Conservation (phyloP, 2,113 vertebrate genomes). For the Rhineura floridana region DNA sequence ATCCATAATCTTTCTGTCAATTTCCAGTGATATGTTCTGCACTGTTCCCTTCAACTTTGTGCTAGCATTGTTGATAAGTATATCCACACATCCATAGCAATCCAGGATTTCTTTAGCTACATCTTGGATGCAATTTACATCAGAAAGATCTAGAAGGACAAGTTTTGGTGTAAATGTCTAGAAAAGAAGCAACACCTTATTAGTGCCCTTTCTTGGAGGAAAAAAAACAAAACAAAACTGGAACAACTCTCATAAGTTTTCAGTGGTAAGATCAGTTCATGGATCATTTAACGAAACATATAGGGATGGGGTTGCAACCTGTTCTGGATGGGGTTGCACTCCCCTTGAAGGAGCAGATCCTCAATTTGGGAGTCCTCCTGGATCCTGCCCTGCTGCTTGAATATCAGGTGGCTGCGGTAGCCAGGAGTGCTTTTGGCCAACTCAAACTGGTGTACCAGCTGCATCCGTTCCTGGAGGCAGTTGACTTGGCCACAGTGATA, state of each 20-base stretch:
- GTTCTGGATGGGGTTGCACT: too few species aligned
- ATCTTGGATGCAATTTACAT: slow-evolving; percentile 85
- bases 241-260: neutral
- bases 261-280: neutral
- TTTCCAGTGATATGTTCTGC: slow-evolving; percentile 88
- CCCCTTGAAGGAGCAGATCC: too few species aligned
- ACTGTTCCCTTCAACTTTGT: slow-evolving; percentile 91
- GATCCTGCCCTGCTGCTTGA: too few species aligned
- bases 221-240: neutral
- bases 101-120: slow-evolving; percentile 86
- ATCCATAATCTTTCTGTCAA: slow-evolving; percentile 95
- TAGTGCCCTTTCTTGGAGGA: neutral
- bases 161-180: slow-evolving; percentile 95
- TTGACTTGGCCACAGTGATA: too few species aligned
- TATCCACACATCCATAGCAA: slow-evolving; percentile 92
- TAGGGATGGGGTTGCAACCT: too few species aligned
- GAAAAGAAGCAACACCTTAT: slow-evolving; percentile 48
- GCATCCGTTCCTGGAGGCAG: too few species aligned
- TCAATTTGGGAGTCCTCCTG: too few species aligned
- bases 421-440: too few species aligned
- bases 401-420: too few species aligned
- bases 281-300: neutral
- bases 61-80: slow-evolving; percentile 91
- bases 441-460: too few species aligned
- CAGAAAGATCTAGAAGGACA: slow-evolving; percentile 90